These are phyloP conservation scores for Pholis gunnellus DNA, from an alignment of 2,113 vertebrate genomes.

Conservation along the genomic window DNA sequence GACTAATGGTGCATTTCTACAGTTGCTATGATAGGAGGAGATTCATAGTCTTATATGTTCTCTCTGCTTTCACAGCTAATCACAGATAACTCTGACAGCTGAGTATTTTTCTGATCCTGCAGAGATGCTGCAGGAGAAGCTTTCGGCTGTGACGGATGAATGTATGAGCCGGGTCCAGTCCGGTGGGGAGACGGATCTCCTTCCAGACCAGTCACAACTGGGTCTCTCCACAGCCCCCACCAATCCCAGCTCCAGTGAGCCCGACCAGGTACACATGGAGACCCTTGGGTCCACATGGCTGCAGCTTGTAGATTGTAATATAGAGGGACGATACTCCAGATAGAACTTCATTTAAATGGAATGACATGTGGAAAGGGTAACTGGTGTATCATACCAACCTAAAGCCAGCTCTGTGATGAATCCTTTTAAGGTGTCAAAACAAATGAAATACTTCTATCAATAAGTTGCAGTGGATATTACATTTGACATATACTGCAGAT, in stretches of 20 bases:
- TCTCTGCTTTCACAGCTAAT: slow-evolving; percentile 11
- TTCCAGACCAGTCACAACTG: slow-evolving; percentile 84
- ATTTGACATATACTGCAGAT: not conserved
- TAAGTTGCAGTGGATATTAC: not conserved
- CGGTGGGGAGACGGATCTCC: slow-evolving; percentile 83
- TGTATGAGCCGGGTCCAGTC: slow-evolving; percentile 86
- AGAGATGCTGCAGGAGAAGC: slow-evolving; percentile 99
- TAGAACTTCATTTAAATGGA: not conserved
- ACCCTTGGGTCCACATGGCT: not conserved
- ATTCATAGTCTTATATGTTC: not conserved
- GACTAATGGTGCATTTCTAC: not conserved
- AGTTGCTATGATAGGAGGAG: not conserved
- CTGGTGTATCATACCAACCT: not conserved
- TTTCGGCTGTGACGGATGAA: slow-evolving; percentile 91
- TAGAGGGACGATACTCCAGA: not conserved
- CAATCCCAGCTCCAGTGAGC: slow-evolving; percentile 86
- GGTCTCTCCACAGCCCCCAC: slow-evolving; percentile 85
- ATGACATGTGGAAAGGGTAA: not conserved
- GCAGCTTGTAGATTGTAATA: not conserved
- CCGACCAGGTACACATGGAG: slow-evolving; percentile 89
- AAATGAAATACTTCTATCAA: not conserved
- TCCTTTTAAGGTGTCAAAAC: not conserved
- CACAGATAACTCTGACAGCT: slow-evolving; percentile 56
- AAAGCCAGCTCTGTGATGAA: not conserved
- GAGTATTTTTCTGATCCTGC: slow-evolving; percentile 60